phyloP scores from a whole-genome alignment of 2,888 invertebrate species.

The Smittia sp. region DNA sequence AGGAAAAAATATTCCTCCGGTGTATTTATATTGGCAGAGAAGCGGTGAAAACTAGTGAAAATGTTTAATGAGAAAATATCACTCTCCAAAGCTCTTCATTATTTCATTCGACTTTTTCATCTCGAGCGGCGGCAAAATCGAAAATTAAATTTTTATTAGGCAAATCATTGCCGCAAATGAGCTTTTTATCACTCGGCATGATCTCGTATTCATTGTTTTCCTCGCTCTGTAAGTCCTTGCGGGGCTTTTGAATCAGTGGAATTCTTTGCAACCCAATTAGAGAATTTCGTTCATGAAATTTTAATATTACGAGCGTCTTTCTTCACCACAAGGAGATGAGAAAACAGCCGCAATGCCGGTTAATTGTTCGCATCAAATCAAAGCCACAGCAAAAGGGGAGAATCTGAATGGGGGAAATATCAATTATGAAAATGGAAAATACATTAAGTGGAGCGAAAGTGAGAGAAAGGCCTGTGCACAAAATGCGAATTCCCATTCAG shows the following conservation, averaged over 20 bases:
- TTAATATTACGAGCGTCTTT: not conserved
- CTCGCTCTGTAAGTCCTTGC: no score
- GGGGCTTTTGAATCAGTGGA: no score
- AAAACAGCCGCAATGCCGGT: not conserved
- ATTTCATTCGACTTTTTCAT: not conserved
- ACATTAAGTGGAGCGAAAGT: not conserved
- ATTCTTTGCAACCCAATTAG: not conserved
- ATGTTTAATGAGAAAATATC: constrained; percentile 14
- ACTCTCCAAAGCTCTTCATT: not conserved
- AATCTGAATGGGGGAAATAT: not conserved
- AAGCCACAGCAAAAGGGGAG: not conserved
- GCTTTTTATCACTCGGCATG: no score
- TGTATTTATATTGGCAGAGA: not conserved
- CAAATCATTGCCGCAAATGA: no score
- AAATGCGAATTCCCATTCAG: not conserved
- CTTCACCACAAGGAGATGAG: not conserved
- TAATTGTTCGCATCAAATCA: constrained; percentile 8
- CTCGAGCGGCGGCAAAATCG: not conserved
- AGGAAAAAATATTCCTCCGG: not conserved
- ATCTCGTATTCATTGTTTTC: no score
- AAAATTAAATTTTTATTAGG: not conserved
- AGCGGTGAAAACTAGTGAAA: constrained; percentile 9
- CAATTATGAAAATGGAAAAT: not conserved
- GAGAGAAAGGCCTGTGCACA: not conserved
- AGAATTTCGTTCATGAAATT: not conserved